Base-by-base conservation (phyloP, 2,888 invertebrate species). In the Netelia melanura region DNA sequence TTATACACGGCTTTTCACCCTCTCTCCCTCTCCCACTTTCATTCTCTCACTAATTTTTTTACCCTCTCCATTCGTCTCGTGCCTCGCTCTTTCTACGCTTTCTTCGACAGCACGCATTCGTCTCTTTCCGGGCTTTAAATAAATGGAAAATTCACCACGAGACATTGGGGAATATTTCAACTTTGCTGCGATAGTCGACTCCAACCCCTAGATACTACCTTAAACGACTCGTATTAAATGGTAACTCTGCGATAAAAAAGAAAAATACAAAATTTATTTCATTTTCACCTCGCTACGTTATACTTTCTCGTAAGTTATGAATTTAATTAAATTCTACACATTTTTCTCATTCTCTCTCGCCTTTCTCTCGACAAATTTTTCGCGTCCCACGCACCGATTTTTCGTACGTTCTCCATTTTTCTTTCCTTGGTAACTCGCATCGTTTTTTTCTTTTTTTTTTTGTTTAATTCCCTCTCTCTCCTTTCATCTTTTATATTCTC, bases 311-410 rank as follows among this genome's bases (percentile, higher is more conserved):
- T 30, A 30, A 30, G 30, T 30, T n/a, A 44, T 23, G 72, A 80
- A 25, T 81, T 76, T 81, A 84, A 84, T 84, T 84, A 84, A 80
- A 77, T 80, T 71, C 62, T 67, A 44, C 58, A 72, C 54, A 67
- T 17, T 8, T 17, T 21, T 56, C 9, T 56, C 56, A 6, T 3
- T 11, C 52, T 52, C 17, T 17, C 17, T 17, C 17, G n/a, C 17
- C 52, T 52, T 52, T 74, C n/a, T 38, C 17, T 30, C 14, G 14
- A 30, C 5, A 8, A 43, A 2, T 38, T 65, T n/a, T 30, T 30
- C 30, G 30, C 1, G 30, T 30, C 30, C 30, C 30, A 30, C 30
- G 30, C 30, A 30, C 30, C 30, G 30, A 30, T 30, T 30, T 67
- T 67, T 48, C 48, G 44, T 48, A 23, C 17, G 11, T 3, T 67